A percentile compares a stretch with the other conserved stretches of the same genome.
phyloP scores from a whole-genome alignment of 2,113 vertebrate species.

The Peromyscus polionotus region DNA sequence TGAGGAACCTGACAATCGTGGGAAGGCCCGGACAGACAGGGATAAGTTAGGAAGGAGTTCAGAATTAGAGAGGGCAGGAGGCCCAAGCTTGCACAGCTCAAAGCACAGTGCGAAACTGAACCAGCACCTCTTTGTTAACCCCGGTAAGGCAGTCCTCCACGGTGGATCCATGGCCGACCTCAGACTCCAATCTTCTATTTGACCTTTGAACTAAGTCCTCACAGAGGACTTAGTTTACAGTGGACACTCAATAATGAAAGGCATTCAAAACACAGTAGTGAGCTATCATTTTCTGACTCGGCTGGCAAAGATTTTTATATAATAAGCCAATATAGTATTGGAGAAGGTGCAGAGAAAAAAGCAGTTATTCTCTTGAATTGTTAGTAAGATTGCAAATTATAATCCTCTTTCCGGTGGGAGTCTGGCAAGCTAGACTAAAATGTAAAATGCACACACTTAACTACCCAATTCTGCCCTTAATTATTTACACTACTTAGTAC shows the following conservation, averaged over 20 bases:
- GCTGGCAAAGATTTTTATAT: slow-evolving; percentile 17
- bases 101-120: slow-evolving; percentile 46
- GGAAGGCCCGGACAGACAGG: slow-evolving; percentile 72
- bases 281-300: background rate
- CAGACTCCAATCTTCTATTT: background rate
- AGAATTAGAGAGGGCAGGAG: slow-evolving; percentile 54
- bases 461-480: slow-evolving; percentile 10
- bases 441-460: background rate
- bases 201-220: background rate
- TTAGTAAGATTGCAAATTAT: slow-evolving; percentile 30
- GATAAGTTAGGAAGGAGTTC: slow-evolving; percentile 51
- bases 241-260: background rate
- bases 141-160: background rate
- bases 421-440: slow-evolving; percentile 37
- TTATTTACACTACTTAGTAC: slow-evolving; percentile 17
- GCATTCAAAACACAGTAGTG: background rate
- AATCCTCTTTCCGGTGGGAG: background rate
- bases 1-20: slow-evolving; percentile 79
- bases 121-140: slow-evolving; percentile 28
- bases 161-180: background rate
- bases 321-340: background rate
- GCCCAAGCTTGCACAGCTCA: slow-evolving; percentile 32
- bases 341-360: slow-evolving; percentile 1
- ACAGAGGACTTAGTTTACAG: background rate
- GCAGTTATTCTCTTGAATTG: background rate